phyloP scores from a whole-genome alignment of 2,888 invertebrate genomes.

The Phasia obesa region DNA sequence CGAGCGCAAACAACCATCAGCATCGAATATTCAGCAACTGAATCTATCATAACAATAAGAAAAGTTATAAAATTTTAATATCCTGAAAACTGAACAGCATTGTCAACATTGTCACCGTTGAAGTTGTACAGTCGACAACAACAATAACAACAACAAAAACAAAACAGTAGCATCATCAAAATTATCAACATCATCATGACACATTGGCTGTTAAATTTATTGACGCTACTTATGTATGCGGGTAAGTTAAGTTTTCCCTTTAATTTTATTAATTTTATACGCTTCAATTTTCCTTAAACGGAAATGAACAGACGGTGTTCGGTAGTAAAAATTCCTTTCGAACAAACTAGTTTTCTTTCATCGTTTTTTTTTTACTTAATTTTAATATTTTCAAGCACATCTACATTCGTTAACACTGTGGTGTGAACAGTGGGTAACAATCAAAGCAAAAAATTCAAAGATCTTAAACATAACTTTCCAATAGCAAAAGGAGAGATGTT shows the following conservation, averaged over 20 bases:
- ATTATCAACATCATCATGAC: conserved; percentile 69
- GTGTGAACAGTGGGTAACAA: no score
- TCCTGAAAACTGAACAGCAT: conserved; percentile 19
- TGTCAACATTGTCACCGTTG: conserved; percentile 21
- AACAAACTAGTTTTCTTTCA: not conserved
- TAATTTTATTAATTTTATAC: conserved; percentile 56
- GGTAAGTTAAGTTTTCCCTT: conserved; percentile 69
- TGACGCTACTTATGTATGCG: conserved; percentile 71
- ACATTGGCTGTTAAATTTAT: conserved; percentile 73
- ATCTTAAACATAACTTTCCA: no score
- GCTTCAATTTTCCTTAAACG: not conserved
- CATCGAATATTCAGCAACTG: conserved; percentile 41
- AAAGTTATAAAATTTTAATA: conserved; percentile 28
- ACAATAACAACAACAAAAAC: not conserved
- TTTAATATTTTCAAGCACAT: not conserved
- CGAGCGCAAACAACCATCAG: not conserved
- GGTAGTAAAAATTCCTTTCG: conserved; percentile 7
- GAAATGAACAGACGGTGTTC: conserved; percentile 9
- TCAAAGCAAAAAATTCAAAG: no score
- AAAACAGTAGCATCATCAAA: conserved; percentile 21
- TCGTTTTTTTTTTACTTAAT: no score
- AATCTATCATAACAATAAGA: conserved; percentile 37
- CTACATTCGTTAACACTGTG: no score
- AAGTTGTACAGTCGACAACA: not conserved
- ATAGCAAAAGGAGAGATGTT: no score